A percentile compares a stretch with the other conserved stretches of the same genome.
Evolutionary conservation across 1,140 invertebrate genomes (phyloP).

Genomic region (Drosophila nannoptera): DNA sequence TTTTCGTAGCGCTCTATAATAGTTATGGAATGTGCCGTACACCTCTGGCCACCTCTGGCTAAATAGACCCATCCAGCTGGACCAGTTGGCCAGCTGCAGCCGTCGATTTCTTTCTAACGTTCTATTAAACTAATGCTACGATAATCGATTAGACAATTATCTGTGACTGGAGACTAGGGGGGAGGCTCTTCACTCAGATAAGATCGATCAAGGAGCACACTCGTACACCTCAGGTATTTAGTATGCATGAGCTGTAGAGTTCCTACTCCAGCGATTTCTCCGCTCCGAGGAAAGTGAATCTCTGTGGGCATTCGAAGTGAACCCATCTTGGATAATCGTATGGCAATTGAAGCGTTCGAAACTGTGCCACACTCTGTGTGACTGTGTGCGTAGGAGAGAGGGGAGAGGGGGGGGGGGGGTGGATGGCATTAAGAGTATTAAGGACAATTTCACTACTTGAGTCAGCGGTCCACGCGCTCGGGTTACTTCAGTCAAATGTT

Average conservation of each 20-base stretch:
- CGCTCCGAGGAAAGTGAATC: slow-evolving; percentile 1
- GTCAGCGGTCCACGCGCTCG: slow-evolving; percentile 10
- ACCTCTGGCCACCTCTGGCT: no score
- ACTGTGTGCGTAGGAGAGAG: no score
- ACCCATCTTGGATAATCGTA: background rate
- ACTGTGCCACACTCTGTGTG: background rate
- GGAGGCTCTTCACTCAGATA: no score
- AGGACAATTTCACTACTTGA: slow-evolving; percentile 76
- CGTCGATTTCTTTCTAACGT: no score
- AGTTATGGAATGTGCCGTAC: no score
- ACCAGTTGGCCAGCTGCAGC: no score
- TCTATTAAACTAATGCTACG: no score
- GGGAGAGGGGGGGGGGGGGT: background rate
- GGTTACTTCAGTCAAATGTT: slow-evolving; percentile 23
- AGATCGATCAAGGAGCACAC: background rate
- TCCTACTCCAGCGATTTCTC: background rate
- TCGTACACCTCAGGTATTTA: background rate
- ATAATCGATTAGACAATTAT: no score
- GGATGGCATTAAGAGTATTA: slow-evolving; percentile 37
- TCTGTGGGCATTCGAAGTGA: background rate
- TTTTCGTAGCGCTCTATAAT: background rate
- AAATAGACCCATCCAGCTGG: no score
- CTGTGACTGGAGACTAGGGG: no score
- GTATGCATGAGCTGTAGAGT: no score
- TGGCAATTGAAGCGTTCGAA: background rate